Evolutionary conservation across 1,140 invertebrate species (phyloP).

Genomic region (Andrena cerasifolii): DNA sequence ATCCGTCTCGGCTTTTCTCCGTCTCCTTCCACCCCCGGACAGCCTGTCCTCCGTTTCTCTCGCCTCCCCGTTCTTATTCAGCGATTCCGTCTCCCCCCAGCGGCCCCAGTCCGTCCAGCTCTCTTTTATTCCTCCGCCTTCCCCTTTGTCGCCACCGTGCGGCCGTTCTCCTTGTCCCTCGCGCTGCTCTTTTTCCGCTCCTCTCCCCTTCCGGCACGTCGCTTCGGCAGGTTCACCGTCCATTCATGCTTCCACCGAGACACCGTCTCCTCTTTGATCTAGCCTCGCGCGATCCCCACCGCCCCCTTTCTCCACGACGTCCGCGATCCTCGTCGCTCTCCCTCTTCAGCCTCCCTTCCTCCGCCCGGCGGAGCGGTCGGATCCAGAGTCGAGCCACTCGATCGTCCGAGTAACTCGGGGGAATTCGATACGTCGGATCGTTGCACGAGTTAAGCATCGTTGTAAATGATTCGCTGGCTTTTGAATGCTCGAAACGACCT

Average conservation of each 20-base stretch:
- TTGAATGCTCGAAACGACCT: no score
- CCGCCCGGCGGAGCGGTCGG: no score
- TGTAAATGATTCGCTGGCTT: no score
- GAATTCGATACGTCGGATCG: no score
- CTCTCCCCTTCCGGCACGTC: conserved; percentile 45
- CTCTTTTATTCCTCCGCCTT: conserved; percentile 19
- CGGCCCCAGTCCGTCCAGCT: background rate
- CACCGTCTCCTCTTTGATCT: conserved; percentile 50
- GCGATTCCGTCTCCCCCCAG: conserved; percentile 25
- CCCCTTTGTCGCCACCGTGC: conserved; percentile 24
- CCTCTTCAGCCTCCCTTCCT: background rate
- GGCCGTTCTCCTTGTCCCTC: conserved; percentile 28
- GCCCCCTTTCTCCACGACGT: conserved; percentile 27
- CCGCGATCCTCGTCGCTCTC: background rate
- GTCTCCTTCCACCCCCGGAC: conserved; percentile 6
- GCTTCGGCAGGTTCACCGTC: conserved; percentile 69
- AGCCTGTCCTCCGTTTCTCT: conserved; percentile 37
- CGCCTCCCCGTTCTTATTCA: conserved; percentile 45
- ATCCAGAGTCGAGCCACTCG: no score
- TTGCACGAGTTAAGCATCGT: no score
- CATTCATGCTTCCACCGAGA: conserved; percentile 68
- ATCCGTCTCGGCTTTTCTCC: background rate
- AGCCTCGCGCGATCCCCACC: conserved; percentile 30
- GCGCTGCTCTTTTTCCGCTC: conserved; percentile 44
- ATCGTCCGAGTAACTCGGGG: no score